These are phyloP conservation scores for Hemibagrus guttatus DNA, from an alignment of 2,797 vertebrate genomes.

Conservation along the genomic window DNA sequence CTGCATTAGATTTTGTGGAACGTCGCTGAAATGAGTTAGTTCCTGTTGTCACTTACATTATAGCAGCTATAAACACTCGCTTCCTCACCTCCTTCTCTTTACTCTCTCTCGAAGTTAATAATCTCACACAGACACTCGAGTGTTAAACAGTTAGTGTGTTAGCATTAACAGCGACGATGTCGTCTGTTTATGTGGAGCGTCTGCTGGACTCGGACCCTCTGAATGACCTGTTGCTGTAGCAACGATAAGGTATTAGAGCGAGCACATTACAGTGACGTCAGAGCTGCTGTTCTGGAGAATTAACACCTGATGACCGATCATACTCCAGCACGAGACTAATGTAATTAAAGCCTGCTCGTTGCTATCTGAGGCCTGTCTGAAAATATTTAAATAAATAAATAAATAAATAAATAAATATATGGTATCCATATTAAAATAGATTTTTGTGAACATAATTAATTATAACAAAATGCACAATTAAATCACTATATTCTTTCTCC, in stretches of 20 bases:
- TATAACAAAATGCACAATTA: neutral
- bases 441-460: neutral
- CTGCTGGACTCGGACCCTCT: neutral
- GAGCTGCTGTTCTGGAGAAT: neutral
- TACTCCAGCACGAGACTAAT: neutral
- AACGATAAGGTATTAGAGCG: neutral
- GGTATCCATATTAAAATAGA: neutral
- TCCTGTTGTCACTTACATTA: neutral
- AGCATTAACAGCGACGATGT: too few relatives aligned
- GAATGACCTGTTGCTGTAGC: neutral
- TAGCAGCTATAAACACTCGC: neutral
- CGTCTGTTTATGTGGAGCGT: too few relatives aligned
- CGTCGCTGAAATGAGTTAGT: neutral
- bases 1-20: neutral
- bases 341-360: neutral
- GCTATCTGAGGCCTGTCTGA: neutral
- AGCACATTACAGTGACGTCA: neutral
- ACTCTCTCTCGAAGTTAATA: neutral
- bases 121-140: neutral
- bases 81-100: neutral
- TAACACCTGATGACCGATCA: neutral
- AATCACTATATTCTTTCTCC: neutral
- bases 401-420: neutral
- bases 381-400: neutral
- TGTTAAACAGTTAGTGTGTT: too few relatives aligned